Conservation (phyloP, 2,888 invertebrate species). For the Nudaria mundana region DNA sequence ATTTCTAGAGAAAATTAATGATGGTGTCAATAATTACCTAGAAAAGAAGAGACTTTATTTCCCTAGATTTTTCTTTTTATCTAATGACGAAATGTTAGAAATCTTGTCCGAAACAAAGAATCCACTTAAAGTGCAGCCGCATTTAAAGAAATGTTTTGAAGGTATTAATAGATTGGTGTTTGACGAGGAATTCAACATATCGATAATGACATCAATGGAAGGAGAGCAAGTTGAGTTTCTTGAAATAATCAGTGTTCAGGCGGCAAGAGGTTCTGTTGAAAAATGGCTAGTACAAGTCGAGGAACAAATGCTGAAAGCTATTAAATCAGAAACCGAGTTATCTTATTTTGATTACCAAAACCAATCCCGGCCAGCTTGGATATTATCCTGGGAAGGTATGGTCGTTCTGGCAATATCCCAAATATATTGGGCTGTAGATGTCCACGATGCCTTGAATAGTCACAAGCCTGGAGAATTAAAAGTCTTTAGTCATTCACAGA, state of each 20-base stretch:
- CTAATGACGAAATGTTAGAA: conserved; percentile 94
- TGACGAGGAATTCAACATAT: conserved; percentile 86
- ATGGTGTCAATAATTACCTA: conserved; percentile 90
- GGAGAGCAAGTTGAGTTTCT: conserved; percentile 85
- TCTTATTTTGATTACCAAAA: conserved; percentile 85
- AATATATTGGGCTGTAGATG: conserved; percentile 91
- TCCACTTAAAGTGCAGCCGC: conserved; percentile 90
- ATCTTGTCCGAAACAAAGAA: conserved; percentile 95
- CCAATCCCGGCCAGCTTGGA: conserved; percentile 84
- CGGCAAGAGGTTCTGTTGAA: conserved; percentile 91
- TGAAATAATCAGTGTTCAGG: conserved; percentile 84
- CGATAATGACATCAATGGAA: conserved; percentile 89
- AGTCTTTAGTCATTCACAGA: conserved; percentile 78
- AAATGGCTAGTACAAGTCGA: conserved; percentile 93
- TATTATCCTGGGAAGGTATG: conserved; percentile 90
- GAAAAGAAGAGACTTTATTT: conserved; percentile 92
- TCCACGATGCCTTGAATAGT: conserved; percentile 84
- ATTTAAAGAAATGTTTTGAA: conserved; percentile 93
- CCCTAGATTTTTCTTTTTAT: conserved; percentile 93
- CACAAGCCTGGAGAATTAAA: conserved; percentile 79
- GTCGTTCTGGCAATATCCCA: conserved; percentile 89
- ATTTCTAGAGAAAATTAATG: conserved; percentile 89
- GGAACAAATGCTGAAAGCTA: conserved; percentile 88
- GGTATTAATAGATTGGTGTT: conserved; percentile 89
- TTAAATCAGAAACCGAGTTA: conserved; percentile 84